These are phyloP conservation scores for Nemapogon koenigi DNA, from an alignment of 2,888 invertebrate genomes.

Conservation along the genomic window DNA sequence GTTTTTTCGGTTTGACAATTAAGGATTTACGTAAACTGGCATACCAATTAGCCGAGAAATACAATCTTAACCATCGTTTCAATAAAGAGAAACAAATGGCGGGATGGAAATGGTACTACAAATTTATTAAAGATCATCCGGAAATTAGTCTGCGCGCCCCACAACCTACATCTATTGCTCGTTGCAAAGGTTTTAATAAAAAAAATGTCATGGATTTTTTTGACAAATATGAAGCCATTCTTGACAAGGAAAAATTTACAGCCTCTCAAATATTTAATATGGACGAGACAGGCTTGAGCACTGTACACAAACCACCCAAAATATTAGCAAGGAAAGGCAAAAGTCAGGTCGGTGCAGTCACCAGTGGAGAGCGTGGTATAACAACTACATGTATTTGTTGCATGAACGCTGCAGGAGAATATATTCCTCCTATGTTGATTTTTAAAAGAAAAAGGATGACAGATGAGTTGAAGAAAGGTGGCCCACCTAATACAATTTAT, in stretches of 20 bases:
- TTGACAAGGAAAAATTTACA: constrained; percentile 1
- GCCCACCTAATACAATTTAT: background rate
- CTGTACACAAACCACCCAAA: constrained; percentile 1
- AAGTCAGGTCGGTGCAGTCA: constrained; percentile 2
- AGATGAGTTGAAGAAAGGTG: background rate
- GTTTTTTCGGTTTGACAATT: constrained; percentile 14
- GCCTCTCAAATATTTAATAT: background rate
- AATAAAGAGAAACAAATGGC: background rate
- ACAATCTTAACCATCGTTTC: constrained; percentile 6
- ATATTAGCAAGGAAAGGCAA: constrained; percentile 1
- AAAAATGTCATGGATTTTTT: constrained; percentile 6
- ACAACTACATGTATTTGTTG: constrained; percentile 4
- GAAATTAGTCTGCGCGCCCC: background rate
- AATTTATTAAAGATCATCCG: background rate
- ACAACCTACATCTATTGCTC: background rate
- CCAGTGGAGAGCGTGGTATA: constrained; percentile 1
- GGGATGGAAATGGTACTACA: background rate
- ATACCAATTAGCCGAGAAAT: constrained; percentile 14
- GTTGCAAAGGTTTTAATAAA: background rate
- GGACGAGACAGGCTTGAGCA: constrained; percentile 1
- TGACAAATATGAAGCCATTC: background rate
- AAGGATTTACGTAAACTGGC: constrained; percentile 13
- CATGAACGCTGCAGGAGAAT: constrained; percentile 5
- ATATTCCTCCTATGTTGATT: background rate
- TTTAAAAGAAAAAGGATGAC: background rate